Percentiles rank a stretch among this genome's conserved stretches.
Conservation (phyloP, 2,888 invertebrate species). For the Pherbina coryleti region DNA sequence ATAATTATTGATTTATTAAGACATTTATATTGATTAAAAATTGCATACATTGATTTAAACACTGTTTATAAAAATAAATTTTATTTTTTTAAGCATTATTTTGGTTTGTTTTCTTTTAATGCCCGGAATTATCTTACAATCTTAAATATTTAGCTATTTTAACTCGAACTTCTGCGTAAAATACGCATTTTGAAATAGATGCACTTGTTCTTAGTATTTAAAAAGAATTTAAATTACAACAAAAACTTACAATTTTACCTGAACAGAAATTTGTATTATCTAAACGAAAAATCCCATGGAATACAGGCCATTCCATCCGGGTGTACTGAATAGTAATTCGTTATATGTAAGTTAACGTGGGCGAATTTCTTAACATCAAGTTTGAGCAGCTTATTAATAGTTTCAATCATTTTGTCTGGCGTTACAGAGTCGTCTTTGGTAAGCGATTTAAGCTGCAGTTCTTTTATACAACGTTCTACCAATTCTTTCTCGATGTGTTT, state of each 20-base stretch:
- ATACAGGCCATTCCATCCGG: conserved; percentile 92
- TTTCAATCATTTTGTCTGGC: conserved; percentile 89
- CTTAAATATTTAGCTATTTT: neutral
- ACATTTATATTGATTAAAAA: neutral
- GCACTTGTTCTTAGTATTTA: too few relatives aligned
- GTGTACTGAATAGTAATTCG: conserved; percentile 92
- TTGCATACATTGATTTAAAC: neutral
- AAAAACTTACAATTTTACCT: neutral
- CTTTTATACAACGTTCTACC: conserved; percentile 75
- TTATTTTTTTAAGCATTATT: too few relatives aligned
- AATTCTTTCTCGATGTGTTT: conserved; percentile 85
- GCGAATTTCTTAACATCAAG: conserved; percentile 70
- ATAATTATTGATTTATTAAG: neutral
- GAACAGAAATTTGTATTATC: conserved; percentile 39
- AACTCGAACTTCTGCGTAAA: neutral
- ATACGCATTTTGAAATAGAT: too few relatives aligned
- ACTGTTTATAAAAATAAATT: neutral
- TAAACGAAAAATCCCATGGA: conserved; percentile 83
- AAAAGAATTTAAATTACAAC: too few relatives aligned
- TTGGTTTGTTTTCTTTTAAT: neutral
- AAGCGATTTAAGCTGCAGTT: conserved; percentile 79
- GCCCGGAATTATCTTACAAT: neutral
- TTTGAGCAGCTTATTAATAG: conserved; percentile 79
- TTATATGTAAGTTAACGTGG: conserved; percentile 82
- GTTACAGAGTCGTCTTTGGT: conserved; percentile 92